Evolutionary conservation across 2,113 vertebrate genomes (phyloP).

Genomic region (Cryptotis parvus): DNA sequence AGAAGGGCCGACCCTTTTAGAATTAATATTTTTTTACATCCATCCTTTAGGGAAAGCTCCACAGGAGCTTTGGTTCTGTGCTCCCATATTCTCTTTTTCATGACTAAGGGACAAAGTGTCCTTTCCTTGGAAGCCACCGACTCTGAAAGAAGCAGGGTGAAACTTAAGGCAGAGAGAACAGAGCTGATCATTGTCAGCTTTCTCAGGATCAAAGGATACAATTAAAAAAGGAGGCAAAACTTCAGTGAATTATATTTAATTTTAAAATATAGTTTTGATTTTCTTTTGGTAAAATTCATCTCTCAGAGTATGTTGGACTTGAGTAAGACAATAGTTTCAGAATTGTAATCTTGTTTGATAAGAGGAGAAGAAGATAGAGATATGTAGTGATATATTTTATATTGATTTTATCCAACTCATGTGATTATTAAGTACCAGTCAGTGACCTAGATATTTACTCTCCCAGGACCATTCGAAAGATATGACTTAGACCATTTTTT

Average conservation of each 20-base stretch:
- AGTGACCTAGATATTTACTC: no score
- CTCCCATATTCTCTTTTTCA: neutral
- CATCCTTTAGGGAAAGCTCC: neutral
- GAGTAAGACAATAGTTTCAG: neutral
- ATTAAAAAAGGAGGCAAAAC: neutral
- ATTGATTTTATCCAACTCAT: neutral
- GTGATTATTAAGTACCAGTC: neutral
- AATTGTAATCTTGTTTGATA: neutral
- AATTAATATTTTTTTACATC: neutral
- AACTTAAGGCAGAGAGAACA: neutral
- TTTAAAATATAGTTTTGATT: neutral
- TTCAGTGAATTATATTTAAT: neutral
- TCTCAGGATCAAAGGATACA: neutral
- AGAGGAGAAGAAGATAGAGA: neutral
- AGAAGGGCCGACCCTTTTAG: neutral
- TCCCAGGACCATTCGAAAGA: no score
- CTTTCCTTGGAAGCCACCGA: neutral
- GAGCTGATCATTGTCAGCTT: neutral
- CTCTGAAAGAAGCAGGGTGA: neutral
- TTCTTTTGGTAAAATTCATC: neutral
- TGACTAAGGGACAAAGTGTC: neutral
- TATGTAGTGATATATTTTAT: neutral
- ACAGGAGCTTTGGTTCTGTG: neutral
- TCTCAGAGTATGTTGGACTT: neutral
- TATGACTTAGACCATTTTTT: no score